A percentile compares a stretch with the other conserved stretches of the same genome.
Evolutionary conservation across 2,888 invertebrate genomes (phyloP).

Genomic region (Dynastes maya): DNA sequence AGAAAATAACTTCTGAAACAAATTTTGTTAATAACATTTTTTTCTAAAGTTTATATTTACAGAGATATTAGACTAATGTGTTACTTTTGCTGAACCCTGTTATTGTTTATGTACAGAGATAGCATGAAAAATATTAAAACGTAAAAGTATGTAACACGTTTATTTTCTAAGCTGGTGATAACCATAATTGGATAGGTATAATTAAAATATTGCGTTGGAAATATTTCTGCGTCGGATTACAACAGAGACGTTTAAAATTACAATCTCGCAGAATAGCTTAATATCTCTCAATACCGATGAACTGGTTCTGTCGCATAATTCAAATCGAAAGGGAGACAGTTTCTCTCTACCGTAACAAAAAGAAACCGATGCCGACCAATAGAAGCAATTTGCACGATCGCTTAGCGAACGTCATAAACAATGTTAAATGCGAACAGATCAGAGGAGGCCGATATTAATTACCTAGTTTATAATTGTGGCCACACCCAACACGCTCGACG

Average conservation of each 20-base stretch:
- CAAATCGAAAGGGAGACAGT: constrained; percentile 34
- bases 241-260: constrained; percentile 16
- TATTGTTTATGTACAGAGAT: no score
- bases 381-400: constrained; percentile 42
- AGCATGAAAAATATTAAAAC: no score
- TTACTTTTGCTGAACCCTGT: no score
- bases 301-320: constrained; percentile 25
- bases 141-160: no score
- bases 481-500: constrained; percentile 56
- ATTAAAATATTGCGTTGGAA: constrained; percentile 1
- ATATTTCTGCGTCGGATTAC: neutral
- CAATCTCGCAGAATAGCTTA: constrained; percentile 9
- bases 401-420: constrained; percentile 41
- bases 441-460: constrained; percentile 61
- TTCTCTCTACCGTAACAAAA: constrained; percentile 29
- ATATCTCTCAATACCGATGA: constrained; percentile 28
- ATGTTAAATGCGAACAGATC: constrained; percentile 55
- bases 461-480: constrained; percentile 61
- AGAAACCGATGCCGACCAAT: constrained; percentile 34
- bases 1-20: no score
- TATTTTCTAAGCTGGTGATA: neutral
- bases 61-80: no score
- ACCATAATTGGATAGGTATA: neutral
- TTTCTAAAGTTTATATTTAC: no score
- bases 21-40: no score